These are phyloP conservation scores for Nylanderia fulva DNA, from an alignment of 1,140 invertebrate genomes.

Conservation along the genomic window DNA sequence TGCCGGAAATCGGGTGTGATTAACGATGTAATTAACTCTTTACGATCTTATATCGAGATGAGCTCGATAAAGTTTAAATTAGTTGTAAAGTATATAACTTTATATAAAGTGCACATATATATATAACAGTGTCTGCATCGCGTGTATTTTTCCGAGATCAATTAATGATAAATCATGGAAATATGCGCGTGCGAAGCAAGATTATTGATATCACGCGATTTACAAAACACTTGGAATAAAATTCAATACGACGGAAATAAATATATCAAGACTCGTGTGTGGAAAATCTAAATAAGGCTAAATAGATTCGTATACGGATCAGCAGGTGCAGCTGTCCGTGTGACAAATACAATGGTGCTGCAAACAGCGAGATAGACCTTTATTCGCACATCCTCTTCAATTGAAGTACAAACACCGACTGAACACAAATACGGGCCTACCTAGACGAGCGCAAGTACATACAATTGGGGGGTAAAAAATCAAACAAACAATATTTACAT, in stretches of 20 bases:
- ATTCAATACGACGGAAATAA: not conserved
- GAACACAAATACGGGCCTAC: not conserved
- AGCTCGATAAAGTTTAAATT: not conserved
- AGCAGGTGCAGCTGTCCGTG: not conserved
- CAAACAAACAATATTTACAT: not conserved
- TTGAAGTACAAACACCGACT: not conserved
- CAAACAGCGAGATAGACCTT: not conserved
- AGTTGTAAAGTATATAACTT: no score
- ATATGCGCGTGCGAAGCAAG: not conserved
- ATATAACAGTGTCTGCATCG: no score
- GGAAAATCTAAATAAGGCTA: no score
- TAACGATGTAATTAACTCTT: slow-evolving; percentile 14
- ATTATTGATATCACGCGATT: not conserved
- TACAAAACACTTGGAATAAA: no score
- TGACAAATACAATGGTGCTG: not conserved
- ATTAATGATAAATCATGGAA: not conserved
- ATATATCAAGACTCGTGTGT: no score
- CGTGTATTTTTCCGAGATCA: not conserved
- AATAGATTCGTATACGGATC: not conserved
- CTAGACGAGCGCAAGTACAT: not conserved
- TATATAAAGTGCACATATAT: no score
- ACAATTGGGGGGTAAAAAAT: no score
- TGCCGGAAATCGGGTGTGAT: not conserved
- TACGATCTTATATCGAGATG: not conserved
- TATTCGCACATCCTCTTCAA: not conserved